Base-by-base conservation (phyloP, 2,797 vertebrate genomes). In the Petrocephalus schoutedeni region DNA sequence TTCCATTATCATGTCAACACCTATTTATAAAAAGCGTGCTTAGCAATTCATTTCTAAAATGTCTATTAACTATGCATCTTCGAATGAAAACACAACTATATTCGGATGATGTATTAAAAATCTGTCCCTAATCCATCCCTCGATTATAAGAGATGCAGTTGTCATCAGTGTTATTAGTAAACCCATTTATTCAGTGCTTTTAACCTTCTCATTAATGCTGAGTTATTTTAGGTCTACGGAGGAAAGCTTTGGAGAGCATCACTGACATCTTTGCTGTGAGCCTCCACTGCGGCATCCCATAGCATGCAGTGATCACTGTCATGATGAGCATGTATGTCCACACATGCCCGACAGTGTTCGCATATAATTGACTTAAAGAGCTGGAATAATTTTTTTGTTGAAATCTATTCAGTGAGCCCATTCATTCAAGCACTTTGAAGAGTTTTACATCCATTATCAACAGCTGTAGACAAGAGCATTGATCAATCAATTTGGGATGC, bases 281-380 rank as follows among this genome's bases (percentile, higher is more conserved):
- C 19, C 36, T n/a, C 36, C 71, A 41, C 2, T 19, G 71, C 16
- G 0, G 0, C 64, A 6, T 16, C 12, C 28, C 64, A 71, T 71
- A 71, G 12, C 28, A 71, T 16, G 64, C 28, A 28, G 32, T 36
- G 64, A 36, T 71, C 36, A 45, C 32, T 49, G 16, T 77, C 71
- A 45, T 49, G 19, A 8, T 8, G 0, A 41, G 71, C 16, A 1
- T 49, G 16, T 77, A 9, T 7, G 6, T 77, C 32, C 71, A 19
- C 19, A 45, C 19, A 19, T 77, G 6, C 14, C n/a, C 45, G 71
- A 77, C 14, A 77, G 41, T 28, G 7, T n/a, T 45, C 2, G 16
- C 71, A 77, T 77, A 71, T 71, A 71, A 77, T 77, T 77, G 49
- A 77, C 71, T 77, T 77, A 77, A 41, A 77, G 56, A 57, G 71